Percentiles rank a stretch among this genome's conserved stretches.
Conservation (phyloP, 37 sponge, comb jelly and placozoan species). For the Petrosia ficiformis region DNA sequence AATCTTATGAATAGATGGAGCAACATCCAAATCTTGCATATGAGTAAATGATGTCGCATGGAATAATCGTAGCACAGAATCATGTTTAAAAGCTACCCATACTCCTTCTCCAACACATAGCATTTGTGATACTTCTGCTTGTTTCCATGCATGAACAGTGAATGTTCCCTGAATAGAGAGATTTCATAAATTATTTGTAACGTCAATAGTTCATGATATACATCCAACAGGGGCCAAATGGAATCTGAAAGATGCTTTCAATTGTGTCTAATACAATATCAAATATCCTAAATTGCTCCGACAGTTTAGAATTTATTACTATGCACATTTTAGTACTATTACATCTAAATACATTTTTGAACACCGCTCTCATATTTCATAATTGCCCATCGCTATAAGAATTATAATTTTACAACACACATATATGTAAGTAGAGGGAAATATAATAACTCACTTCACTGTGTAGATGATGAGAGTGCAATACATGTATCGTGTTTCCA, state of each 20-base stretch:
- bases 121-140: conserved; percentile 61
- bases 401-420: no score
- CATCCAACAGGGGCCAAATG: no score
- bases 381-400: no score
- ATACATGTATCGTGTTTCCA: conserved; percentile 71
- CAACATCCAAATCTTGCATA: conserved; percentile 84
- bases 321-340: no score
- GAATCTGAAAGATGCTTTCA: no score
- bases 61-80: conserved; percentile 78
- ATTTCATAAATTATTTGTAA: not conserved
- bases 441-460: conserved; percentile 53
- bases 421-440: not conserved
- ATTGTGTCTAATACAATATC: no score
- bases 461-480: conserved; percentile 52
- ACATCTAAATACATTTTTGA: no score
- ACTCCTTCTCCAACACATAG: conserved; percentile 81
- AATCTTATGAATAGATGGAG: conserved; percentile 59
- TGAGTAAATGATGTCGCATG: conserved; percentile 68
- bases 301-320: no score
- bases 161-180: conserved; percentile 60
- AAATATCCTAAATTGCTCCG: no score
- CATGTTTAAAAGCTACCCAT: conserved; percentile 78
- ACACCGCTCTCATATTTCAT: no score
- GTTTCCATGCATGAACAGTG: conserved; percentile 54
- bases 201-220: not conserved